Evolutionary conservation across 2,797 vertebrate genomes (phyloP).

Genomic region (Rhyacichthys aspro): DNA sequence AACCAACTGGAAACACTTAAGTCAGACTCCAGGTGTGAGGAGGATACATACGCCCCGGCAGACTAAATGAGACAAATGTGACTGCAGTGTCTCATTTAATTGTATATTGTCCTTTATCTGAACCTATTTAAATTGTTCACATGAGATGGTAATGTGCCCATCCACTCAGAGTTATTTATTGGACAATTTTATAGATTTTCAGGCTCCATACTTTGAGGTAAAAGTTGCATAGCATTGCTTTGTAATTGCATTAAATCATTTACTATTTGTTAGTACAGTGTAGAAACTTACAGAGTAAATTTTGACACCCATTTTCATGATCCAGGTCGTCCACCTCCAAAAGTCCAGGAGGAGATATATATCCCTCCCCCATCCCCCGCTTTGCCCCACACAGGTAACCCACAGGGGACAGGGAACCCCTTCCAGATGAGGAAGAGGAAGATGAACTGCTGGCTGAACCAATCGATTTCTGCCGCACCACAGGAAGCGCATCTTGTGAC

Average conservation of each 20-base stretch:
- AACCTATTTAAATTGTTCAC: no score
- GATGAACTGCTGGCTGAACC: constrained; percentile 78
- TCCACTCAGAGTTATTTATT: no score
- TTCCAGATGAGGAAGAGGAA: constrained; percentile 83
- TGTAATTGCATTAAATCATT: no score
- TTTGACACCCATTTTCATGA: constrained; percentile 72
- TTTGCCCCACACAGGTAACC: constrained; percentile 64
- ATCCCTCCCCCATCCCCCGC: constrained; percentile 45
- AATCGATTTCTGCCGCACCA: constrained; percentile 72
- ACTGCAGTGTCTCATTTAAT: no score
- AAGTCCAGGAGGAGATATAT: constrained; percentile 47
- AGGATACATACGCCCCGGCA: no score
- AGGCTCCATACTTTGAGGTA: no score
- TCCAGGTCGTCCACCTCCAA: constrained; percentile 79
- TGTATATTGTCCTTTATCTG: no score
- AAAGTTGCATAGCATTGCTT: no score
- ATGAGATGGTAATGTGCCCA: no score
- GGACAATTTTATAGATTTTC: no score
- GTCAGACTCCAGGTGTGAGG: not conserved
- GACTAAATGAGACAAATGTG: not conserved
- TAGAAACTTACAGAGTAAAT: constrained; percentile 69
- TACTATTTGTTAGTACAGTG: not conserved
- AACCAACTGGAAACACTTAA: not conserved
- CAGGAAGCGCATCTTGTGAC: constrained; percentile 40
- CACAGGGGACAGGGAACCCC: constrained; percentile 72